A percentile compares a stretch with the other conserved stretches of the same genome.
Evolutionary conservation across 64 coral and sea anemone genomes (phyloP).

Genomic region (Porites australiensis): DNA sequence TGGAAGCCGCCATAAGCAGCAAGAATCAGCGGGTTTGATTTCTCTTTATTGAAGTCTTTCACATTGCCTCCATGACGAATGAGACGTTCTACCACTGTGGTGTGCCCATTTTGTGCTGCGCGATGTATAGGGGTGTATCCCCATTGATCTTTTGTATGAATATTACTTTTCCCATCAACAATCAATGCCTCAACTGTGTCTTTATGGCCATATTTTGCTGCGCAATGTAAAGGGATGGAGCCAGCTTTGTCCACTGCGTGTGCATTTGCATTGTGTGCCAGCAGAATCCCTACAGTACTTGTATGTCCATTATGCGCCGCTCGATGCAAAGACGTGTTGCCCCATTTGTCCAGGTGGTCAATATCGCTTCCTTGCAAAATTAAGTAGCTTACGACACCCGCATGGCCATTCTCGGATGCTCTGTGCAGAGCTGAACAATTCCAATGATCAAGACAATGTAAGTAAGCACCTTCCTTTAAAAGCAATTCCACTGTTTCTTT

Average conservation of each 20-base stretch:
- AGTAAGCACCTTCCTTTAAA: conserved; percentile 32
- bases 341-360: conserved; percentile 72
- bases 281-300: conserved; percentile 43
- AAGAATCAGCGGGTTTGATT: conserved; percentile 63
- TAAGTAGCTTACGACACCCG: conserved; percentile 43
- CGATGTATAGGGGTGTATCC: conserved; percentile 68
- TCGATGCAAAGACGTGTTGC: conserved; percentile 68
- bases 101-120: conserved; percentile 85
- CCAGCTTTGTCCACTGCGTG: conserved; percentile 61
- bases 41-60: conserved; percentile 51
- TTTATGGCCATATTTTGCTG: conserved; percentile 64
- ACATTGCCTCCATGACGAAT: conserved; percentile 56
- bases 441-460: conserved; percentile 78
- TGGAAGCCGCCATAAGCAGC: conserved; percentile 74
- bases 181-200: conserved; percentile 68
- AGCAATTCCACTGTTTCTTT: conserved; percentile 57
- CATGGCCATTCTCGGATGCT: conserved; percentile 79
- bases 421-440: conserved; percentile 76
- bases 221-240: conserved; percentile 69
- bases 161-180: conserved; percentile 27
- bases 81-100: conserved; percentile 43
- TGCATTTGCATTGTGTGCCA: conserved; percentile 59
- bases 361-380: conserved; percentile 54
- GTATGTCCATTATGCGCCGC: conserved; percentile 79
- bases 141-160: conserved; percentile 74